Conservation (phyloP, 2,888 invertebrate genomes). For the Brachycybe producta region DNA sequence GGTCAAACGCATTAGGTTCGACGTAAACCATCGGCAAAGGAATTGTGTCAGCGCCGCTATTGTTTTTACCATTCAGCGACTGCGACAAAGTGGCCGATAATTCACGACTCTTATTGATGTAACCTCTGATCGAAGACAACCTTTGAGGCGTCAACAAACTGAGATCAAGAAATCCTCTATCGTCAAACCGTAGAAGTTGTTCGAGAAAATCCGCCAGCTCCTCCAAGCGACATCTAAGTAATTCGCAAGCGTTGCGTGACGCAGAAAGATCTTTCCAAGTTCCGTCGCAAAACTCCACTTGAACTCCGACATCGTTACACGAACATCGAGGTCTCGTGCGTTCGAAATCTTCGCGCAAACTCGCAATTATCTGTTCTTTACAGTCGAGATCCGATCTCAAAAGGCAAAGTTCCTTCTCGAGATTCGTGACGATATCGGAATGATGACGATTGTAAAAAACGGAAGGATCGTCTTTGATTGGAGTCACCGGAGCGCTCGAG, state of each 20-base stretch:
- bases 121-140: slow-evolving; percentile 21
- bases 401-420: too few relatives aligned
- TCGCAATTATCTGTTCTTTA: too few relatives aligned
- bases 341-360: too few relatives aligned
- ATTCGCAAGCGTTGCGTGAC: slow-evolving; percentile 33
- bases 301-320: neutral
- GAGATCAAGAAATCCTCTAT: slow-evolving; percentile 24
- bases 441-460: too few relatives aligned
- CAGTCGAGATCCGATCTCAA: too few relatives aligned
- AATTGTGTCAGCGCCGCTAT: too few relatives aligned
- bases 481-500: slow-evolving; percentile 2
- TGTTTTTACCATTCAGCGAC: slow-evolving; percentile 20
- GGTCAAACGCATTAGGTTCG: too few relatives aligned
- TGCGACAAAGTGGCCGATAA: slow-evolving; percentile 25
- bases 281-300: neutral
- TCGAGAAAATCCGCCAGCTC: slow-evolving; percentile 53
- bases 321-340: too few relatives aligned
- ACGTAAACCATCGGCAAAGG: too few relatives aligned
- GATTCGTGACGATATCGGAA: too few relatives aligned
- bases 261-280: slow-evolving; percentile 22
- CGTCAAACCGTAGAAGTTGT: slow-evolving; percentile 44
- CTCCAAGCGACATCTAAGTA: slow-evolving; percentile 48
- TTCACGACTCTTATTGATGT: slow-evolving; percentile 24
- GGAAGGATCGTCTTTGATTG: too few relatives aligned
- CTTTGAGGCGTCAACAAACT: slow-evolving; percentile 23